Evolutionary conservation across 2,797 vertebrate species (phyloP).

Genomic region (Chromobotia macracanthus): DNA sequence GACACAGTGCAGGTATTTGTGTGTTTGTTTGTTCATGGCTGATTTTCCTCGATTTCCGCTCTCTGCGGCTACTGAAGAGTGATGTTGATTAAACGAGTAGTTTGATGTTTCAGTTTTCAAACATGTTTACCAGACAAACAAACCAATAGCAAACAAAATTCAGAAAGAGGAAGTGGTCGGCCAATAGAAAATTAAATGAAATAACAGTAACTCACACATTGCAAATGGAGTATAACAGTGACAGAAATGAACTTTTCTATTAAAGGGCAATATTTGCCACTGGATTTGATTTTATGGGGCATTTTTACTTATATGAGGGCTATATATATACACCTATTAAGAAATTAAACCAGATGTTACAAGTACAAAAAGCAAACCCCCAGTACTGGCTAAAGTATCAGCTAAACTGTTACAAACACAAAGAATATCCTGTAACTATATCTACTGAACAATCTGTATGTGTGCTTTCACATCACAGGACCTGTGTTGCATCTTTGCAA

Average conservation of each 20-base stretch:
- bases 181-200: not conserved
- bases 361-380: no score
- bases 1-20: constrained; percentile 48
- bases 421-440: not conserved
- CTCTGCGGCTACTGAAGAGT: constrained; percentile 14
- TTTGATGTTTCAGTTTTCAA: constrained; percentile 50
- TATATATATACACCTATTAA: not conserved
- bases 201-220: not conserved
- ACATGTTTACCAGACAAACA: constrained; percentile 49
- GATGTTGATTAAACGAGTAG: constrained; percentile 46
- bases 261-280: not conserved
- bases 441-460: not conserved
- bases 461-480: constrained; percentile 51
- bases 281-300: not conserved
- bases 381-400: not conserved
- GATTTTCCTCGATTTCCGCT: constrained; percentile 35
- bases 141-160: constrained; percentile 21
- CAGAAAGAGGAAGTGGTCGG: not conserved
- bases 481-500: constrained; percentile 59
- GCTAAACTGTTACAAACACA: not conserved
- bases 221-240: not conserved
- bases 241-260: not conserved
- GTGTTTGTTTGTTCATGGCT: constrained; percentile 56
- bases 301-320: not conserved
- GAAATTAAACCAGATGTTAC: no score